Percentiles rank a stretch among this genome's conserved stretches.
Conservation (phyloP, 1,140 invertebrate species). For the Helicoverpa armigera region DNA sequence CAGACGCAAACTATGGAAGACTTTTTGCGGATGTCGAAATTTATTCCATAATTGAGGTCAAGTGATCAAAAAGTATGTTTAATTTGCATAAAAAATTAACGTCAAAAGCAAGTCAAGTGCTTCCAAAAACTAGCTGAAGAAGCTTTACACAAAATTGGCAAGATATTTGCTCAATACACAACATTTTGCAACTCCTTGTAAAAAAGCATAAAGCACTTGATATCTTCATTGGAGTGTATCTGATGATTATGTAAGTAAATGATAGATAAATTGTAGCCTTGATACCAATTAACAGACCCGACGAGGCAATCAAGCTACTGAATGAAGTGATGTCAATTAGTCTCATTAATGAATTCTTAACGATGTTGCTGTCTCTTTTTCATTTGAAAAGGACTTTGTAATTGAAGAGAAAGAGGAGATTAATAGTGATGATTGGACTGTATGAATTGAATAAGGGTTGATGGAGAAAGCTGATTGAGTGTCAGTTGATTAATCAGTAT, state of each 20-base stretch:
- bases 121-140: background rate
- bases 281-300: constrained; percentile 41
- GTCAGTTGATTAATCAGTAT: too few species aligned
- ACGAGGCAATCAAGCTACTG: constrained; percentile 45
- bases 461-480: background rate
- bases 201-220: background rate
- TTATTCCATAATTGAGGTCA: background rate
- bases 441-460: constrained; percentile 23
- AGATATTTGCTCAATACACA: background rate
- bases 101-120: background rate
- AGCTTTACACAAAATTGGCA: background rate
- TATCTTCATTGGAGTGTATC: constrained; percentile 19
- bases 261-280: constrained; percentile 48
- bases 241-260: constrained; percentile 35
- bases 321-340: constrained; percentile 49
- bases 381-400: constrained; percentile 34
- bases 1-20: background rate
- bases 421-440: constrained; percentile 15
- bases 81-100: constrained; percentile 8
- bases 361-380: constrained; percentile 43
- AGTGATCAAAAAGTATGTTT: background rate
- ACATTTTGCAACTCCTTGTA: background rate
- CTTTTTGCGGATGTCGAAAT: background rate
- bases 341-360: constrained; percentile 50
- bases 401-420: constrained; percentile 21